Conservation (phyloP, 2,113 vertebrate genomes). For the Microcebus griseorufus region DNA sequence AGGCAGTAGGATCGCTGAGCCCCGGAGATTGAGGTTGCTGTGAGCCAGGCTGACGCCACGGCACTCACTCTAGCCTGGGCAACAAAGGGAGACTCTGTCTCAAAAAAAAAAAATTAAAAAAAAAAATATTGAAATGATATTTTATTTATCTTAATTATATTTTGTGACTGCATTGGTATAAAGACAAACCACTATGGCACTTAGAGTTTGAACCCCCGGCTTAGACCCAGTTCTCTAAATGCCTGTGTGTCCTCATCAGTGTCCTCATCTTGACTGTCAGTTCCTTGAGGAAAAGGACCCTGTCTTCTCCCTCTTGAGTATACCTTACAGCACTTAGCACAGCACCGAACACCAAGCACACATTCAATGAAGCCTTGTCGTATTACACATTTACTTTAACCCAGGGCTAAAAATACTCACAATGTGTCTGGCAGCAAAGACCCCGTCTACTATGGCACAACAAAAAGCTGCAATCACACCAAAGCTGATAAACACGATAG, state of each 20-base stretch:
- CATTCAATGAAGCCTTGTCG: not conserved
- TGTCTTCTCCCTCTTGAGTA: not conserved
- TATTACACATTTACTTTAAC: not conserved
- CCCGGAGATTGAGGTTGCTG: too few relatives aligned
- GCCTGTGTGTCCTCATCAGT: not conserved
- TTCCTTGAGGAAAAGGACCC: not conserved
- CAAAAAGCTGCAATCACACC: slow-evolving; percentile 98
- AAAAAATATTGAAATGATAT: not conserved
- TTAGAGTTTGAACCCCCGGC: not conserved
- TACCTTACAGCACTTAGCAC: not conserved
- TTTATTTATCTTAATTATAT: not conserved
- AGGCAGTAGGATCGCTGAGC: too few relatives aligned
- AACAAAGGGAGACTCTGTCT: too few relatives aligned
- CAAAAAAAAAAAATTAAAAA: too few relatives aligned
- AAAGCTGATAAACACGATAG: slow-evolving; percentile 99
- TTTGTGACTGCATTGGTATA: not conserved
- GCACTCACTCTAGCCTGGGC: too few relatives aligned
- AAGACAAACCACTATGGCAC: not conserved
- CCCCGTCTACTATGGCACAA: slow-evolving; percentile 97
- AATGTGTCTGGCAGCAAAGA: slow-evolving; percentile 98
- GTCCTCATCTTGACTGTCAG: not conserved
- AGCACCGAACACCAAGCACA: not conserved
- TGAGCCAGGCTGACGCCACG: too few relatives aligned
- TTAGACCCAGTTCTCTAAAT: not conserved
- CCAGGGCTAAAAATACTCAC: slow-evolving; percentile 88